These are phyloP conservation scores for Nasonia giraulti DNA, from an alignment of 1,140 invertebrate species.

Conservation along the genomic window DNA sequence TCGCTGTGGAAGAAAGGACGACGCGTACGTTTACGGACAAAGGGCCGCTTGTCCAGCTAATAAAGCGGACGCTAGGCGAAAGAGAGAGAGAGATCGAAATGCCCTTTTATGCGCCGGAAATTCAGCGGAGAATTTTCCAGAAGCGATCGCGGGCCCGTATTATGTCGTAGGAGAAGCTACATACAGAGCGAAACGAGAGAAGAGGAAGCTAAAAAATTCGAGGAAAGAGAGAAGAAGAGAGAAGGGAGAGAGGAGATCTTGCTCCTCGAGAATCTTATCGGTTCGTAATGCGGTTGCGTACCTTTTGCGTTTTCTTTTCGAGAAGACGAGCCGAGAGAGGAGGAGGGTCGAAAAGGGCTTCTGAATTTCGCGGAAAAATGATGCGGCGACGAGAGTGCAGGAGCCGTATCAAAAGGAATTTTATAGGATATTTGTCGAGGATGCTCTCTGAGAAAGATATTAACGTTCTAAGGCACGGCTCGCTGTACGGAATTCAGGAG, in stretches of 20 bases:
- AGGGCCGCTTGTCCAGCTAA: background rate
- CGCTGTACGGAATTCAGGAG: background rate
- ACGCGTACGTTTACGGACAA: background rate
- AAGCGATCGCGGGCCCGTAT: background rate
- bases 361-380: slow-evolving; percentile 22
- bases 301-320: slow-evolving; percentile 9
- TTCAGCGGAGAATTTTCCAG: background rate
- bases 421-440: slow-evolving; percentile 26
- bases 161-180: background rate
- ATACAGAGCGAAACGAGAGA: background rate
- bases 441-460: background rate
- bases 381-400: slow-evolving; percentile 6
- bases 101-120: slow-evolving; percentile 38
- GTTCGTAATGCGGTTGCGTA: slow-evolving; percentile 26
- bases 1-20: background rate
- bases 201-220: background rate
- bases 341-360: background rate
- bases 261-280: slow-evolving; percentile 8
- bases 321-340: background rate
- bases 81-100: background rate
- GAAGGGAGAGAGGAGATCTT: background rate
- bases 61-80: slow-evolving; percentile 9
- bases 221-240: background rate
- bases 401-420: slow-evolving; percentile 23
- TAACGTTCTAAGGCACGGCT: background rate